A percentile compares a stretch with the other conserved stretches of the same genome.
These are phyloP conservation scores for Seladonia tumulorum DNA, from an alignment of 2,888 invertebrate species.

Conservation along the genomic window DNA sequence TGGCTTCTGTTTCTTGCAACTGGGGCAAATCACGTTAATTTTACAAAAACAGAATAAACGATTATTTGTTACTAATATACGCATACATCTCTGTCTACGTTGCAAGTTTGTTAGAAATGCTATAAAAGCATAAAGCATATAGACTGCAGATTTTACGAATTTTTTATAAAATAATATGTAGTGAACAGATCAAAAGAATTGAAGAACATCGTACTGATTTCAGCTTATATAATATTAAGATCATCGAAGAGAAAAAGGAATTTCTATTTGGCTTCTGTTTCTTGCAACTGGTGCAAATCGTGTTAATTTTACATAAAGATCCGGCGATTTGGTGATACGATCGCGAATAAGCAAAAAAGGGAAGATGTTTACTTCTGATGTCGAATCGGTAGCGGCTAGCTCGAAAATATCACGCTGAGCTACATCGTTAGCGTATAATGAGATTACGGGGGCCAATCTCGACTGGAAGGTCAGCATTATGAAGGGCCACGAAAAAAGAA, in stretches of 20 bases:
- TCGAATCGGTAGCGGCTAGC: slow-evolving; percentile 57
- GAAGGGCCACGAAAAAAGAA: slow-evolving; percentile 45
- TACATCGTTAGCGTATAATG: slow-evolving; percentile 76
- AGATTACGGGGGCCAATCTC: slow-evolving; percentile 70
- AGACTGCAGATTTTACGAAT: no score
- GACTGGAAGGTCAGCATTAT: slow-evolving; percentile 39
- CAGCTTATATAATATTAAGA: no score
- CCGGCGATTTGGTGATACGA: neutral
- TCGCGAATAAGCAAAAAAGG: neutral
- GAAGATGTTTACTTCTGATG: neutral
- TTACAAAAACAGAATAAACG: no score
- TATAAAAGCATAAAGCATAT: no score
- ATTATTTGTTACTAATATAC: no score
- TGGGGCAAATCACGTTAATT: neutral
- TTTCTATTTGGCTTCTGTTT: neutral
- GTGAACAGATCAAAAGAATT: no score
- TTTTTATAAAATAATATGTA: no score
- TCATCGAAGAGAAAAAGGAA: neutral
- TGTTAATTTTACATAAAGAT: neutral
- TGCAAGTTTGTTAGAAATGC: no score
- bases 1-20: neutral
- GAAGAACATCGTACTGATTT: no score
- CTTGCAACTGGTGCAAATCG: neutral
- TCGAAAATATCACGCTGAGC: slow-evolving; percentile 73
- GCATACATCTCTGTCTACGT: no score